phyloP scores from a whole-genome alignment of 1,140 invertebrate species.

The silkworm (Bombyx mori) region ASM3026992v2 NC_085118.1:2019001-2019500 shows the following conservation, averaged over 20 bases:
- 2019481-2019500: too few relatives aligned
- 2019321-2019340: slow-evolving; percentile 19
- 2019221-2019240: slow-evolving; percentile 28
- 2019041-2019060: slow-evolving; percentile 60
- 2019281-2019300: slow-evolving; percentile 31
- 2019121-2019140: too few relatives aligned
- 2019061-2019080: slow-evolving; percentile 59
- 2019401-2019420: too few relatives aligned
- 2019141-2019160: too few relatives aligned
- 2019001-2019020: slow-evolving; percentile 56
- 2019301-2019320: slow-evolving; percentile 47
- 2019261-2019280: slow-evolving; percentile 24
- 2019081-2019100: slow-evolving; percentile 55
- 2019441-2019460: too few relatives aligned
- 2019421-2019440: too few relatives aligned
- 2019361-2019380: too few relatives aligned
- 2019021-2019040: slow-evolving; percentile 55
- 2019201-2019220: slow-evolving; percentile 18
- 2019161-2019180: slow-evolving; percentile 9
- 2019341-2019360: slow-evolving; percentile 6
- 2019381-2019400: too few relatives aligned
- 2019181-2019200: not conserved
- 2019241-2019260: slow-evolving; percentile 31
- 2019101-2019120: slow-evolving; percentile 14
- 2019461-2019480: too few relatives aligned